phyloP scores from a whole-genome alignment of 2,888 invertebrate species.

The Gymnosoma rotundatum region DNA sequence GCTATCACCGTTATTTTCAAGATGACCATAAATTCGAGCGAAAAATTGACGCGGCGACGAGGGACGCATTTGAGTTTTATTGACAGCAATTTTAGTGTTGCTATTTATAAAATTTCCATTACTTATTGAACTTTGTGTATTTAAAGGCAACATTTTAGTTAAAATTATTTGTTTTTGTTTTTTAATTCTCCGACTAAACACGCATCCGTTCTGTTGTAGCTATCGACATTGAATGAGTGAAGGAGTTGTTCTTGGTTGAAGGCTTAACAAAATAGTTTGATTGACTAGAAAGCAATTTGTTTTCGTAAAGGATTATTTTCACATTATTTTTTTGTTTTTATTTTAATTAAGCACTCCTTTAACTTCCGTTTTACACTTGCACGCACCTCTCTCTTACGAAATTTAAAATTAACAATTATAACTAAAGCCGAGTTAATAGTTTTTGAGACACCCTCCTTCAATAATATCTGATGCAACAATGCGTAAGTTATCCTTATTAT shows the following conservation, averaged over 20 bases:
- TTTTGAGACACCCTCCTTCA: conserved; percentile 50
- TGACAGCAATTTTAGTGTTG: conserved; percentile 45
- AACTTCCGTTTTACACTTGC: conserved; percentile 47
- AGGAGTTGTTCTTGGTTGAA: conserved; percentile 26
- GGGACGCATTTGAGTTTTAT: conserved; percentile 82
- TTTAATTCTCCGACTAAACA: conserved; percentile 17
- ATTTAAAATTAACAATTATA: conserved; percentile 31
- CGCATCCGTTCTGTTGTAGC: conserved; percentile 44
- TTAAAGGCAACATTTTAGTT: conserved; percentile 65
- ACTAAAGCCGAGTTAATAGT: conserved; percentile 43
- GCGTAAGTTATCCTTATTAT: conserved; percentile 67
- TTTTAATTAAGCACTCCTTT: conserved; percentile 52
- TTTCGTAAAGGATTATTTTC: conserved; percentile 30
- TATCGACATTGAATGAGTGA: conserved; percentile 52
- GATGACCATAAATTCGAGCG: conserved; percentile 89
- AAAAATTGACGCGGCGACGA: conserved; percentile 92
- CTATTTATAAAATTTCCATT: conserved; percentile 38
- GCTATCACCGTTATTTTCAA: conserved; percentile 82
- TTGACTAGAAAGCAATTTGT: conserved; percentile 42
- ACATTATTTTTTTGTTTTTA: conserved; percentile 30
- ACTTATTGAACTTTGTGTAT: conserved; percentile 40
- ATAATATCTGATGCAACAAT: conserved; percentile 61
- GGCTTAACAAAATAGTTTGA: conserved; percentile 42
- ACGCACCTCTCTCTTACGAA: conserved; percentile 17
- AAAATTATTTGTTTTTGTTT: not conserved